Conservation (phyloP, 2,797 vertebrate species). For the Mormyrops attenuatus region DNA sequence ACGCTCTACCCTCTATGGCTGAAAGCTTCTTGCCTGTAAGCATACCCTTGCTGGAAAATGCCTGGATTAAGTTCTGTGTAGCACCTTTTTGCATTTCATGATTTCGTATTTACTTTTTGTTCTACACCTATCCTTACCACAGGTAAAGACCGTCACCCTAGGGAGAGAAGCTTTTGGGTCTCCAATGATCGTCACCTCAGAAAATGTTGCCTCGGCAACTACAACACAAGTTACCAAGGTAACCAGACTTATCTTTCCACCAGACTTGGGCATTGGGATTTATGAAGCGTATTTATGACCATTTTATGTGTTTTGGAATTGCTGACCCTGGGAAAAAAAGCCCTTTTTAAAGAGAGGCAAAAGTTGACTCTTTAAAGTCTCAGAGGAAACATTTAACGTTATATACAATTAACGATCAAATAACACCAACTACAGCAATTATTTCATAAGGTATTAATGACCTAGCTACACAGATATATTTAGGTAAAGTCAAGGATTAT, state of each 20-base stretch:
- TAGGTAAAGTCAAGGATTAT: not conserved
- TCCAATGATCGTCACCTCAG: conserved; percentile 66
- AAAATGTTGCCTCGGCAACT: conserved; percentile 95
- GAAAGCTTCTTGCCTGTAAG: conserved; percentile 69
- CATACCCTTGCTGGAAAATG: conserved; percentile 2
- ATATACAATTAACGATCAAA: not conserved
- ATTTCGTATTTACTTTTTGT: not conserved
- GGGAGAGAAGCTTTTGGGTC: conserved; percentile 60
- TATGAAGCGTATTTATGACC: not conserved
- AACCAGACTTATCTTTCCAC: conserved; percentile 33
- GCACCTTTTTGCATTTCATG: not conserved
- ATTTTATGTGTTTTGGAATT: not conserved
- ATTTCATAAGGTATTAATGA: not conserved
- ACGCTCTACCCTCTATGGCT: conserved; percentile 58
- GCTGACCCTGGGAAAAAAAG: not conserved
- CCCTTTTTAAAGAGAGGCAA: not conserved
- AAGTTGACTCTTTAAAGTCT: not conserved
- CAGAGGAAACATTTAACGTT: not conserved
- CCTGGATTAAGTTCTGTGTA: conserved; percentile 10
- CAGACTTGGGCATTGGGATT: not conserved
- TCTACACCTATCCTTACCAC: conserved; percentile 9
- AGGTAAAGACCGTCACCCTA: conserved; percentile 62
- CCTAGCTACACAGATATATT: not conserved
- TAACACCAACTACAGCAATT: not conserved
- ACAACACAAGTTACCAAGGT: conserved; percentile 97